Evolutionary conservation across 2,888 invertebrate genomes (phyloP), one percentile per base, ranked within the genome.

Genomic region (Oscheius sp.): DNA sequence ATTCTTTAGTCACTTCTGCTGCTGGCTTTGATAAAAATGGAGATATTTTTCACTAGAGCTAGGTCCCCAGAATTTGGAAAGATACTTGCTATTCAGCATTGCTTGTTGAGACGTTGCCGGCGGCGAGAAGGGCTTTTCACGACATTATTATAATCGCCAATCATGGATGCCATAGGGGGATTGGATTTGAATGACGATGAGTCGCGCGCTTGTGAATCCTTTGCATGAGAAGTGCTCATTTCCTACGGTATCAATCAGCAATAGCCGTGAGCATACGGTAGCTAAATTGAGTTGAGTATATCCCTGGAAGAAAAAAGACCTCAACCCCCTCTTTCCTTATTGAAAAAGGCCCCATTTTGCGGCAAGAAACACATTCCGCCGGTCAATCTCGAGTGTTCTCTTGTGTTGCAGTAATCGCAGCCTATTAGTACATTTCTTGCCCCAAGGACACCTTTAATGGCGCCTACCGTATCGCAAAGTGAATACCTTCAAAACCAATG

Each of bases 401-500:
- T 52, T 53, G 55, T 65, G 45, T 39, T 53, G 65, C 55, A 50
- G 65, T 65, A 65, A 65, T 65, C 53, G 65, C 53, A 53, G 53
- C 65, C 65, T 65, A 65, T 65, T 65, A 65, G 65, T 53, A 53
- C 52, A 65, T 53, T 65, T 64, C 64, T 64, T 61, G 61, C 61
- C 61, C 61, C 61, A 61, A 61, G 61, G 61, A 61, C 61, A 45
- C 45, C 61, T 61, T 45, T 61, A 61, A 61, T 61, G 61, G 61
- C 45, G 61, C 42, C 61, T 61, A 61, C 61, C 42, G 61, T 61
- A 61, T 61, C 61, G 61, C 61, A 12, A 42, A 34, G 45, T 42
- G 45, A 61, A 17, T 61, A 61, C 61, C 42, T 55, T 45, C 61
- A 61, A 42, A 52, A 45, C 45, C 61, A 61, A 61, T 61, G 61